A percentile compares a stretch with the other conserved stretches of the same genome.
These are phyloP conservation scores for Lycaon pictus DNA, from an alignment of 2,113 vertebrate species.

Conservation along the genomic window DNA sequence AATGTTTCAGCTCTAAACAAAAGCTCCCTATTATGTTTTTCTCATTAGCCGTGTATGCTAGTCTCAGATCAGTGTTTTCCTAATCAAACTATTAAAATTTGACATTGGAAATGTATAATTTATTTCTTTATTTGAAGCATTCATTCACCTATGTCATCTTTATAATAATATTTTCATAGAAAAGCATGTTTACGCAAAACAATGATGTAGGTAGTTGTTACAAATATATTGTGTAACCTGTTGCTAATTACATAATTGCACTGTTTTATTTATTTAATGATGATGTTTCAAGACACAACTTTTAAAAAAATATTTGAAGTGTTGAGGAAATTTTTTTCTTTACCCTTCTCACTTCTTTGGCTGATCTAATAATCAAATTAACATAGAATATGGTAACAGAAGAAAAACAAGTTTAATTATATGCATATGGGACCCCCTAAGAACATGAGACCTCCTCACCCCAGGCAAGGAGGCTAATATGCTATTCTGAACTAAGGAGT, in stretches of 20 bases:
- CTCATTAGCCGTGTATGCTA: background rate
- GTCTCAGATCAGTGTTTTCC: background rate
- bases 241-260: background rate
- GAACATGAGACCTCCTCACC: background rate
- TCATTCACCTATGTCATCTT: background rate
- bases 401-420: background rate
- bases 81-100: background rate
- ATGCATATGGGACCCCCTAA: background rate
- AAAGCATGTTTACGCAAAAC: background rate
- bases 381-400: background rate
- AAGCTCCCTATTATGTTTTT: background rate
- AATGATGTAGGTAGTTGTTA: background rate
- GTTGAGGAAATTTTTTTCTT: background rate
- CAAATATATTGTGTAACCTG: background rate
- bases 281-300: background rate
- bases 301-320: background rate
- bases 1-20: background rate
- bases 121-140: slow-evolving; percentile 19
- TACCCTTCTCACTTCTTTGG: background rate
- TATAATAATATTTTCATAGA: background rate
- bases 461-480: background rate
- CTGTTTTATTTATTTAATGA: background rate
- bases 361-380: background rate
- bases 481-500: background rate
- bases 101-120: background rate